These are phyloP conservation scores for Drosophila sproati DNA, from an alignment of 1,140 invertebrate species.

Conservation along the genomic window DNA sequence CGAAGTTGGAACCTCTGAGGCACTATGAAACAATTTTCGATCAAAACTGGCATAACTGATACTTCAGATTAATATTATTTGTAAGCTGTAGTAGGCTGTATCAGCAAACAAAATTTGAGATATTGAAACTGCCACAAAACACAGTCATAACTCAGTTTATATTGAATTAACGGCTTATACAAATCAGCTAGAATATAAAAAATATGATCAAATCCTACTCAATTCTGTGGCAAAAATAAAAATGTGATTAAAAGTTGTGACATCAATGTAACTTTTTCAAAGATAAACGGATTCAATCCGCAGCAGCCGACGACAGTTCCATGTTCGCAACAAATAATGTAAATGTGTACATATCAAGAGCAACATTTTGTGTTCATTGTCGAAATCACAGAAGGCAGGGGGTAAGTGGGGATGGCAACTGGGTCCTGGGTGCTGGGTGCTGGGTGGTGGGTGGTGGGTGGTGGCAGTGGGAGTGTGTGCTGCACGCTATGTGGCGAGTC, in stretches of 20 bases:
- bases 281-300: neutral
- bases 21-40: neutral
- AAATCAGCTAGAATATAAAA: too few species aligned
- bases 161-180: too few species aligned
- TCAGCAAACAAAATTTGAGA: too few species aligned
- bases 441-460: too few species aligned
- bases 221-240: too few species aligned
- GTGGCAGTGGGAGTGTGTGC: neutral
- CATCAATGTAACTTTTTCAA: neutral
- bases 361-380: constrained; percentile 9
- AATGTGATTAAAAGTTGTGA: neutral
- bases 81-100: too few species aligned
- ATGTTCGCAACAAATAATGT: neutral
- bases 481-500: neutral
- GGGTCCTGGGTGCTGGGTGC: too few species aligned
- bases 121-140: too few species aligned
- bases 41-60: too few species aligned
- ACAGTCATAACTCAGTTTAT: too few species aligned
- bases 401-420: neutral
- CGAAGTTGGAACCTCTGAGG: neutral
- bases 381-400: neutral
- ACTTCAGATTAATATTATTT: neutral
- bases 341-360: neutral
- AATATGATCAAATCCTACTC: too few species aligned
- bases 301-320: neutral